phyloP scores from a whole-genome alignment of 2,113 vertebrate species.

The Malurus cyaneus region DNA sequence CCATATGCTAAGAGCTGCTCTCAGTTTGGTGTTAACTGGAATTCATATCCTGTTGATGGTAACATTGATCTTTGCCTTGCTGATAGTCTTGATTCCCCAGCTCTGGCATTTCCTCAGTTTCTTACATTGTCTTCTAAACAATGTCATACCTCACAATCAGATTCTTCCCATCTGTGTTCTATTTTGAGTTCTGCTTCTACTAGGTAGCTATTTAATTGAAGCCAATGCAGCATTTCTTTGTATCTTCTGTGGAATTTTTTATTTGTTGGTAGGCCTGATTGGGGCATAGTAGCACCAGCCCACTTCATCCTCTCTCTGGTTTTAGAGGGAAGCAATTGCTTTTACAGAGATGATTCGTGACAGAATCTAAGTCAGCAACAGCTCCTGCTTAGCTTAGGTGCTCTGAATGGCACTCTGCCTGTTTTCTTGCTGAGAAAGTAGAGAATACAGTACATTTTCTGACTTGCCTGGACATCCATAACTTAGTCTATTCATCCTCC shows the following conservation, averaged over 20 bases:
- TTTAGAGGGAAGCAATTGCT: neutral
- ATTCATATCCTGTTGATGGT: neutral
- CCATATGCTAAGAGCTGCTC: neutral
- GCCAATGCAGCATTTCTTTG: neutral
- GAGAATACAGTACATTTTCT: neutral
- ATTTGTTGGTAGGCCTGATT: neutral
- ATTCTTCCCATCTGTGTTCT: constrained; percentile 3
- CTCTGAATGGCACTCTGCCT: fast-evolving
- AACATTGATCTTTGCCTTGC: neutral
- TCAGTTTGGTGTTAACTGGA: neutral
- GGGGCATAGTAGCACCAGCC: neutral
- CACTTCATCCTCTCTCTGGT: neutral
- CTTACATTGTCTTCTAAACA: constrained; percentile 1
- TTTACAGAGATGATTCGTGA: neutral
- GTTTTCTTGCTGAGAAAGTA: neutral
- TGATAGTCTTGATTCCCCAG: neutral
- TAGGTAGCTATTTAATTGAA: neutral
- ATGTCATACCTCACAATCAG: neutral
- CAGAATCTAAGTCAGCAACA: neutral
- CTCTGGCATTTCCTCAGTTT: neutral
- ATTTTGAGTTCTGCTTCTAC: constrained; percentile 27
- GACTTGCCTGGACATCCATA: neutral
- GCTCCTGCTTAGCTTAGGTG: neutral
- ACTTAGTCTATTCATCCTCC: neutral
- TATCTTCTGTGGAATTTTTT: neutral